A percentile compares a stretch with the other conserved stretches of the same genome.
Conservation (phyloP, 2,113 vertebrate species). For the Ciconia stormi region DNA sequence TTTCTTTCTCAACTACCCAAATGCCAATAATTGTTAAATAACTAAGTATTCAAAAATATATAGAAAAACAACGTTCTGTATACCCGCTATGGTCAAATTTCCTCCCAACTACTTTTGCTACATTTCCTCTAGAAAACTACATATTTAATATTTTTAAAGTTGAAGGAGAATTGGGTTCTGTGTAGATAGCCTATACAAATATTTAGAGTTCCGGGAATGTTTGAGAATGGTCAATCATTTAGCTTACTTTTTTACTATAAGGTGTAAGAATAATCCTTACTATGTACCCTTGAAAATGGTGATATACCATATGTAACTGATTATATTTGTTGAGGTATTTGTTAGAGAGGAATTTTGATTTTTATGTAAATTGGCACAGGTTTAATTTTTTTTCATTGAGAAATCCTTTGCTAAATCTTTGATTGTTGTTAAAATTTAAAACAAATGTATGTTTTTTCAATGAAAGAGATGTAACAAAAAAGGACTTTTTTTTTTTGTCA, state of each 20-base stretch:
- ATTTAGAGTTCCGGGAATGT: slow-evolving; percentile 20
- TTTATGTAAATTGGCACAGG: slow-evolving; percentile 52
- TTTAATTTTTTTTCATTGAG: slow-evolving; percentile 42
- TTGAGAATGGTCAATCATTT: slow-evolving; percentile 9
- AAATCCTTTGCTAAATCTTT: slow-evolving; percentile 54
- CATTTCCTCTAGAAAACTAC: not conserved
- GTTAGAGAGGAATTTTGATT: slow-evolving; percentile 59
- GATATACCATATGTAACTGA: slow-evolving; percentile 17
- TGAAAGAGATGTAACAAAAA: slow-evolving; percentile 10
- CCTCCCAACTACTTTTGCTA: not conserved
- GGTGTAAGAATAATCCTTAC: not conserved
- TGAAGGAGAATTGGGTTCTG: not conserved
- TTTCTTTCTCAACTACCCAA: not conserved
- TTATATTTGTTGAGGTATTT: slow-evolving; percentile 53
- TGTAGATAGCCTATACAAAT: not conserved
- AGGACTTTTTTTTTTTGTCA: slow-evolving; percentile 11
- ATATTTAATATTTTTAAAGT: not conserved
- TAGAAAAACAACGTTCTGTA: not conserved
- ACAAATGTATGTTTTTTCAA: slow-evolving; percentile 62
- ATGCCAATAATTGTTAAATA: not conserved
- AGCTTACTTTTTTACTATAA: not conserved
- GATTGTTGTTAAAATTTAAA: slow-evolving; percentile 64
- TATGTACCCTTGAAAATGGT: not conserved
- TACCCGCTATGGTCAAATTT: not conserved
- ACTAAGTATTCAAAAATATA: not conserved